Conservation (phyloP, 1,140 invertebrate species). For the Cherax destructor region DNA sequence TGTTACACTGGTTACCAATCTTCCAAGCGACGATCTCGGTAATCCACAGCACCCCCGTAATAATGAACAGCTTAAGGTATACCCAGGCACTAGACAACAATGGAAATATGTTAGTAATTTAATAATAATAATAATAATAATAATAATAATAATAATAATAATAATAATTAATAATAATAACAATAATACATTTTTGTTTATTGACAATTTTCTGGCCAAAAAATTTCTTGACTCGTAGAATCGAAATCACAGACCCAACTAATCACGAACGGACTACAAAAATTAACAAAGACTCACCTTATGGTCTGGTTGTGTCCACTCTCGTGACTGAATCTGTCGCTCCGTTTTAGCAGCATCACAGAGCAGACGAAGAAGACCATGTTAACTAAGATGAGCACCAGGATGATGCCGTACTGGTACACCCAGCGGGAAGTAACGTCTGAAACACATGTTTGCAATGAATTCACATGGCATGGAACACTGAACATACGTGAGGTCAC, state of each 20-base stretch:
- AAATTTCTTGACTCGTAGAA: not conserved
- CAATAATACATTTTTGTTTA: too few species aligned
- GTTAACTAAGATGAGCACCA: constrained; percentile 20
- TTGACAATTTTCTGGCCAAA: too few species aligned
- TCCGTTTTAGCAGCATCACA: not conserved
- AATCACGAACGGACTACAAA: too few species aligned
- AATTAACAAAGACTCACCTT: not conserved
- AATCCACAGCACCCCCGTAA: constrained; percentile 24
- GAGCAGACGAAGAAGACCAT: constrained; percentile 25
- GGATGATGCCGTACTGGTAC: constrained; percentile 40
- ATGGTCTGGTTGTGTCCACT: not conserved
- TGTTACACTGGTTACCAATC: not conserved
- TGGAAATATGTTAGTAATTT: too few species aligned
- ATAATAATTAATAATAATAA: too few species aligned
- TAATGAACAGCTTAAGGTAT: constrained; percentile 38
- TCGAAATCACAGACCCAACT: not conserved
- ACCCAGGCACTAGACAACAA: constrained; percentile 24
- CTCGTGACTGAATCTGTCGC: not conserved
- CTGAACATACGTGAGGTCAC: too few species aligned
- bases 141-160: too few species aligned
- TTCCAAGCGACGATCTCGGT: constrained; percentile 31
- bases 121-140: too few species aligned
- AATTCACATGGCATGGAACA: too few species aligned
- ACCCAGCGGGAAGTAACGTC: not conserved
- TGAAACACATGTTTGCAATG: not conserved